These are phyloP conservation scores for Lordiphosa clarofinis DNA, from an alignment of 1,140 invertebrate genomes.

Conservation along the genomic window DNA sequence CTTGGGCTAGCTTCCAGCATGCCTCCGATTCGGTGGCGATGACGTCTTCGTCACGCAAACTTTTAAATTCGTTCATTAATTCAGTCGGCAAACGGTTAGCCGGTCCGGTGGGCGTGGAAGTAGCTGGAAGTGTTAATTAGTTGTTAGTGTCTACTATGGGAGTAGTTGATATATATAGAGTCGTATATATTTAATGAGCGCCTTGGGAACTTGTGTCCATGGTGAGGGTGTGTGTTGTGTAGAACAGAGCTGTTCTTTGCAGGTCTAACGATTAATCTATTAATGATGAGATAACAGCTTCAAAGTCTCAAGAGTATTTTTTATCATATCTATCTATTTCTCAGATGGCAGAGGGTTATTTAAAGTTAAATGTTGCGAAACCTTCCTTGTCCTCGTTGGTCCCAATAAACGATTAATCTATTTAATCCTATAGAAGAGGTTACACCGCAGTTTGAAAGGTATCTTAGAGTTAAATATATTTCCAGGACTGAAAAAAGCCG, in stretches of 20 bases:
- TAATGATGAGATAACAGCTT: conserved; percentile 34
- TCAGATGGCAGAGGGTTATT: neutral
- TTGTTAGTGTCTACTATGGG: conserved; percentile 51
- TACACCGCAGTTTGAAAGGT: too few species aligned
- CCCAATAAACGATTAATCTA: too few species aligned
- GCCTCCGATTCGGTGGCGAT: conserved; percentile 33
- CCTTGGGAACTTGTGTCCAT: conserved; percentile 49
- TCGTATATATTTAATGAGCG: conserved; percentile 39
- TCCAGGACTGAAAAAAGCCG: too few species aligned
- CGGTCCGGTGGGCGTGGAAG: conserved; percentile 66
- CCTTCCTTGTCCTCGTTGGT: too few species aligned
- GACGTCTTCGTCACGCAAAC: conserved; percentile 69
- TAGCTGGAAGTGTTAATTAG: conserved; percentile 76
- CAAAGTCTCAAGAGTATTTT: too few species aligned
- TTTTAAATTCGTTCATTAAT: conserved; percentile 70
- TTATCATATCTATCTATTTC: too few species aligned
- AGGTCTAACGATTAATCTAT: conserved; percentile 33
- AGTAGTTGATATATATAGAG: conserved; percentile 1
- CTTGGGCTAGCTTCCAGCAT: conserved; percentile 24
- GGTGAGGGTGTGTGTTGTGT: conserved; percentile 24
- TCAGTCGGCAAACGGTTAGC: conserved; percentile 66
- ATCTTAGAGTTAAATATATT: too few species aligned
- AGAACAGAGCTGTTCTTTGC: neutral
- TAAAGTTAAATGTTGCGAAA: too few species aligned
- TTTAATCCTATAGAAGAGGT: too few species aligned